These are phyloP conservation scores for Maniola jurtina DNA, from an alignment of 1,140 invertebrate species.

Conservation along the genomic window DNA sequence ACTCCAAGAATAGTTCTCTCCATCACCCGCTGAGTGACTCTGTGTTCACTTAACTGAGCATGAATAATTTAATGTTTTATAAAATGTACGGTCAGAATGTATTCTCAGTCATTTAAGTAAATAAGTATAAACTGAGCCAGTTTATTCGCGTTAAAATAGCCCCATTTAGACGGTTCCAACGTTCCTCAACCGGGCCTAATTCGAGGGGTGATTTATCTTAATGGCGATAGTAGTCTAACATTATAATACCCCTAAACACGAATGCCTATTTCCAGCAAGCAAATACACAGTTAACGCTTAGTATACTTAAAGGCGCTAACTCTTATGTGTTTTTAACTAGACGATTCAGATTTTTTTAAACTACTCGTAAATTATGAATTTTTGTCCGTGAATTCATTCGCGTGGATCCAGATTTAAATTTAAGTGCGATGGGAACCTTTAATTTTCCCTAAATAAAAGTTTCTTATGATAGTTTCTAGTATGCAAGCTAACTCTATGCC, in stretches of 20 bases:
- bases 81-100: background rate
- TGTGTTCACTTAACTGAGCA: too few species aligned
- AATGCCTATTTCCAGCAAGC: constrained; percentile 3
- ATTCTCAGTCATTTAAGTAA: background rate
- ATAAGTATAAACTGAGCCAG: constrained; percentile 7
- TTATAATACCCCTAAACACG: constrained; percentile 7
- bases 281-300: background rate
- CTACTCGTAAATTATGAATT: too few species aligned
- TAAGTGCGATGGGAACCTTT: too few species aligned
- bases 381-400: too few species aligned
- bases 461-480: too few species aligned
- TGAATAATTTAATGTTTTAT: too few species aligned
- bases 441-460: too few species aligned
- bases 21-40: too few species aligned
- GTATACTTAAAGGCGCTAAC: background rate
- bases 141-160: constrained; percentile 13
- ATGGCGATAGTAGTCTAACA: constrained; percentile 17
- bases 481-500: too few species aligned
- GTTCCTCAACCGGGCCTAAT: constrained; percentile 23
- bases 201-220: constrained; percentile 24
- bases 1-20: too few species aligned
- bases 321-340: background rate
- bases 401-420: too few species aligned
- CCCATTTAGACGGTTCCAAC: constrained; percentile 19
- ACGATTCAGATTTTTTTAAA: too few species aligned